Base-by-base conservation (phyloP, 2,888 invertebrate species). In the Pecten maximus region DNA sequence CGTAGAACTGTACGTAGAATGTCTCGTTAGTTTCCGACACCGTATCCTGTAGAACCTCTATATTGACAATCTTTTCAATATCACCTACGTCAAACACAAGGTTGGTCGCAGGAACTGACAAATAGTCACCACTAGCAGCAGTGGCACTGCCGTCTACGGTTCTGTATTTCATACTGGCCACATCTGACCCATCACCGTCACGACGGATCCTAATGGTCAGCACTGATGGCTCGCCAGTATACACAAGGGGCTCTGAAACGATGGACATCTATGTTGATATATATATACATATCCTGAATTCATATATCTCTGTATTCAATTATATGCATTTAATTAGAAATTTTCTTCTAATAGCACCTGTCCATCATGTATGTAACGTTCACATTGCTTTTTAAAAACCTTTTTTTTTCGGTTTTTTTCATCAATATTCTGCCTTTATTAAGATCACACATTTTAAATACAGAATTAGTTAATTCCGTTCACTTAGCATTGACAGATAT, bases 91-190 rank as follows among this genome's bases (percentile, higher is more conserved):
- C 92, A 92, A 96, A 96, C n/a, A 91, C 90, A 10, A 96, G 90
- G 40, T 93, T 91, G 23, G 92, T 92, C 39, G 91, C 88, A 19
- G 88, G 87, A 10, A 96, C 92, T 10, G 92, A 91, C 15, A 89
- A 91, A 91, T 95, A 96, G 92, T 96, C 96, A 19, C 91, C 89
- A 0, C 92, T 92, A 8, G 91, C 88, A 40, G 86, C 88, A 28
- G 93, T 92, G 15, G 96, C 96, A 39, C 95, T 93, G 19, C 95
- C 95, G 92, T 96, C 96, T 40, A 95, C 90, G 3, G 96, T 96
- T 8, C 94, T 92, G 88, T 95, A 96, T 40, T 93, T 93, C 28
- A 96, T 94, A 19, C 90, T 93, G 19, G 93, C 94, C 16, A 86
- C 60, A 15, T 91, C 54, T 48, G 93, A 91, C 12, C 94, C 90